Conservation (phyloP, 2,888 invertebrate species). For the Galeruca laticollis region DNA sequence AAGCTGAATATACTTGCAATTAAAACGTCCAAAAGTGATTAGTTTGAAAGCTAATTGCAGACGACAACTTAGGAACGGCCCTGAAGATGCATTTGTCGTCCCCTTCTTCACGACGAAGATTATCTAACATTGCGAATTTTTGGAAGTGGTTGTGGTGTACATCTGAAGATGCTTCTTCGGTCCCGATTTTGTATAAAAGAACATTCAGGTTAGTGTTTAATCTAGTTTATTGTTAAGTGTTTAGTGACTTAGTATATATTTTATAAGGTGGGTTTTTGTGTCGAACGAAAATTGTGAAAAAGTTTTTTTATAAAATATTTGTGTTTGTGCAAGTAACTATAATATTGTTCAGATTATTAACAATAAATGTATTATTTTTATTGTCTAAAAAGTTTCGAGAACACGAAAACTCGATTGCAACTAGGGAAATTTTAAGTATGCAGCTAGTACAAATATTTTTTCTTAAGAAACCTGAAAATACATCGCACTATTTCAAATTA, state of each 20-base stretch:
- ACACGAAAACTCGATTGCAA: no score
- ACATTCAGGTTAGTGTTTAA: conserved; percentile 34
- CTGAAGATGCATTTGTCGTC: conserved; percentile 34
- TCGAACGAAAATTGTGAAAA: conserved; percentile 18
- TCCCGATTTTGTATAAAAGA: conserved; percentile 45
- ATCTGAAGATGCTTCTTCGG: conserved; percentile 39
- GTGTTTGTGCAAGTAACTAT: no score
- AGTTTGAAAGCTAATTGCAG: background rate
- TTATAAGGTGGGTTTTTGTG: conserved; percentile 30
- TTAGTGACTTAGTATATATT: conserved; percentile 25
- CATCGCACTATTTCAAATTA: no score
- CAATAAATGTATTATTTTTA: no score
- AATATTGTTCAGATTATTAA: no score
- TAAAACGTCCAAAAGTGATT: conserved; percentile 11
- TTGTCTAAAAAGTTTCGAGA: no score
- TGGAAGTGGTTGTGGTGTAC: conserved; percentile 43
- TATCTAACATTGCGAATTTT: conserved; percentile 44
- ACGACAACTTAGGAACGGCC: conserved; percentile 13
- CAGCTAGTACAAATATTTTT: no score
- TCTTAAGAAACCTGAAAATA: no score
- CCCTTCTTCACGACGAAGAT: conserved; percentile 28
- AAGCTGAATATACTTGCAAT: background rate
- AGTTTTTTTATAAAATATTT: background rate
- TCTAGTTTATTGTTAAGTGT: conserved; percentile 36
- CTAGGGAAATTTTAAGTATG: no score